Conservation (phyloP, 2,113 vertebrate genomes). For the Oncorhynchus keta region DNA sequence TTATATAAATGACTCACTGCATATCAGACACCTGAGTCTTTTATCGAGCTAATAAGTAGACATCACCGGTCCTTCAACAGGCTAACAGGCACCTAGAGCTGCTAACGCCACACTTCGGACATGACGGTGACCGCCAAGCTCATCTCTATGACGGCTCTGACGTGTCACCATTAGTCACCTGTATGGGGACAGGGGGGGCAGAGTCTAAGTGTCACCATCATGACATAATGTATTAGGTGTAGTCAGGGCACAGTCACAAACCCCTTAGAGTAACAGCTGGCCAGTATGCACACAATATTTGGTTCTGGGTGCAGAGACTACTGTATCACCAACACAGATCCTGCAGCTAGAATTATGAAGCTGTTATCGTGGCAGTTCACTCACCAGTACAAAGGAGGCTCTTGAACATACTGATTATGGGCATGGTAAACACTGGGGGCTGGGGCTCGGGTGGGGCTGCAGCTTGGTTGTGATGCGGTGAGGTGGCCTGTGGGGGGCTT, state of each 20-base stretch:
- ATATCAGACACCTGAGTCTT: background rate
- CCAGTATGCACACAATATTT: too few relatives aligned
- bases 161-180: background rate
- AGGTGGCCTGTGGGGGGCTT: slow-evolving; percentile 5
- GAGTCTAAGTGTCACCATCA: too few relatives aligned
- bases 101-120: background rate
- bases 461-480: slow-evolving; percentile 43
- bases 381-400: background rate
- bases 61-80: background rate
- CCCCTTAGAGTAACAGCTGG: background rate
- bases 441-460: background rate
- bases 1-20: background rate
- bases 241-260: background rate
- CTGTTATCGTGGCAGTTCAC: background rate
- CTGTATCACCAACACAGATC: too few relatives aligned
- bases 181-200: background rate
- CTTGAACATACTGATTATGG: background rate
- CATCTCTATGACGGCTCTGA: background rate
- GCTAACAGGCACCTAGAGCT: background rate
- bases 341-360: background rate
- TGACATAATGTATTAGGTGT: too few relatives aligned
- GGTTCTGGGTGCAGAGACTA: background rate
- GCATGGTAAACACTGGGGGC: background rate
- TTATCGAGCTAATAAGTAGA: slow-evolving; percentile 3
- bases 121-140: background rate